Evolutionary conservation across 2,888 invertebrate genomes (phyloP).

Genomic region (Meloe dianella): DNA sequence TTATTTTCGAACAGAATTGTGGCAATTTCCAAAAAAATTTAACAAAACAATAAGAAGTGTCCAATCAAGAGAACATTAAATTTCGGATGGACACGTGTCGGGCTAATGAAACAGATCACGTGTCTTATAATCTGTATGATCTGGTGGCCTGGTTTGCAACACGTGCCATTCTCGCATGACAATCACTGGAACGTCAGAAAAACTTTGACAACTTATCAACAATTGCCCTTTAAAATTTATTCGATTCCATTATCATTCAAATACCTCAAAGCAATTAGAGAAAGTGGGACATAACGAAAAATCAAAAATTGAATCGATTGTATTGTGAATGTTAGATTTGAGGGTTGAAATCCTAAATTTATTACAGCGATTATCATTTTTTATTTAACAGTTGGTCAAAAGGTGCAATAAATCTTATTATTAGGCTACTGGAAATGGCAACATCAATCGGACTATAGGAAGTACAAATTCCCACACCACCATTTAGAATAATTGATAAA

Average conservation of each 20-base stretch:
- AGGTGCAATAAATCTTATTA: background rate
- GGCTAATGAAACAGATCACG: constrained; percentile 52
- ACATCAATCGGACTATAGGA: background rate
- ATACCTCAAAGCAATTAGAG: background rate
- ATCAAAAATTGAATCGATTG: constrained; percentile 20
- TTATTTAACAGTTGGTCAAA: background rate
- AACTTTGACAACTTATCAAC: constrained; percentile 20
- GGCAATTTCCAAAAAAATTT: background rate
- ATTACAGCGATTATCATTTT: background rate
- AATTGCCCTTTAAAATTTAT: constrained; percentile 12
- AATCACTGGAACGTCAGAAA: constrained; percentile 49
- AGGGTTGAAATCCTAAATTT: constrained; percentile 1
- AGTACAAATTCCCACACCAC: background rate
- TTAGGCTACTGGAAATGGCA: background rate
- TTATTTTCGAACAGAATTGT: background rate
- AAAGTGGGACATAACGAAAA: background rate
- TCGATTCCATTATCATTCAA: background rate
- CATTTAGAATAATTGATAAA: background rate
- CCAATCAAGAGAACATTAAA: constrained; percentile 37
- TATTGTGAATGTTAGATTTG: constrained; percentile 16
- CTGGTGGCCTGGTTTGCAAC: constrained; percentile 47
- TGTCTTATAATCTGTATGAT: constrained; percentile 50
- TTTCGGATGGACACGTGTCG: constrained; percentile 44
- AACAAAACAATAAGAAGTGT: constrained; percentile 24
- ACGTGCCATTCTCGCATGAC: constrained; percentile 49